Evolutionary conservation across 2,113 vertebrate species (phyloP).

Genomic region (Cavia porcellus): DNA sequence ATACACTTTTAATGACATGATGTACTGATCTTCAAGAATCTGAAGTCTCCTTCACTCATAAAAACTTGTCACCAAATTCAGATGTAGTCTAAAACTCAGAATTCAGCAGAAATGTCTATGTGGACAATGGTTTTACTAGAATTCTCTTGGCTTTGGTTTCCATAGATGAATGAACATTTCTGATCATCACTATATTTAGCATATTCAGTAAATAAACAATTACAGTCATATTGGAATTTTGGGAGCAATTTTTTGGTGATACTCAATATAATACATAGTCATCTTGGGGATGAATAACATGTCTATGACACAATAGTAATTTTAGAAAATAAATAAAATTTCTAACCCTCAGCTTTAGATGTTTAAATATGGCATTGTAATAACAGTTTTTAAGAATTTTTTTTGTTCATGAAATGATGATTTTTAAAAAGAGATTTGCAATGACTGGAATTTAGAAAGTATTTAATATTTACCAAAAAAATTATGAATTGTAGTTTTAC

Average conservation of each 20-base stretch:
- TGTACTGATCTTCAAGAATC: background rate
- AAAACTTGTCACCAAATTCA: background rate
- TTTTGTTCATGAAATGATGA: background rate
- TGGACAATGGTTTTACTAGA: background rate
- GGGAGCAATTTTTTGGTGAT: background rate
- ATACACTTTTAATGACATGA: background rate
- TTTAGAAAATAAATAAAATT: background rate
- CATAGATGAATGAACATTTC: background rate
- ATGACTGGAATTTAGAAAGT: background rate
- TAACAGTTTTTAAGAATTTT: background rate
- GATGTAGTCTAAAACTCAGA: background rate
- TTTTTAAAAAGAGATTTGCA: background rate
- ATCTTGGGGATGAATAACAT: background rate
- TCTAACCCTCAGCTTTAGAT: background rate
- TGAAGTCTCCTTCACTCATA: background rate
- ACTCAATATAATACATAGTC: background rate
- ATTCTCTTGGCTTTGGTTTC: background rate
- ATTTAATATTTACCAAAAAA: background rate
- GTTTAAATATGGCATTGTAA: background rate
- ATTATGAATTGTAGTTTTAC: background rate
- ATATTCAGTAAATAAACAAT: background rate
- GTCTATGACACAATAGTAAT: background rate
- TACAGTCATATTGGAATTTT: background rate
- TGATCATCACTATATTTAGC: background rate
- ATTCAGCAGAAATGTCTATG: background rate